These are phyloP conservation scores for Barbus barbus DNA, from an alignment of 2,113 vertebrate species.

Conservation along the genomic window DNA sequence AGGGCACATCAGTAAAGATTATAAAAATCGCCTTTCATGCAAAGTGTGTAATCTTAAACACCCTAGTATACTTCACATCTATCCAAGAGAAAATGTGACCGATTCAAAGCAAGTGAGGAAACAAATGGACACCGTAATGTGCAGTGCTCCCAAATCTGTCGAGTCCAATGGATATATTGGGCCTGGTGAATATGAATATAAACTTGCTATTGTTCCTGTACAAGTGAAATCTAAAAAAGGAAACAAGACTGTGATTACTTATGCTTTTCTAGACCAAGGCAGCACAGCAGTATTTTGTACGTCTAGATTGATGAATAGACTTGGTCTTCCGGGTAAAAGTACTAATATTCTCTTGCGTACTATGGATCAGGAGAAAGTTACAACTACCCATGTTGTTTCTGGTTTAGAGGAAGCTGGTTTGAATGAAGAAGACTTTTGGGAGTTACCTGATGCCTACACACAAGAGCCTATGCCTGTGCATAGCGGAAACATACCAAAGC, in stretches of 20 bases:
- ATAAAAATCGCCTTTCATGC: too few relatives aligned
- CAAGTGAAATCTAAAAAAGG: constrained; percentile 6
- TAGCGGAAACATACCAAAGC: not conserved
- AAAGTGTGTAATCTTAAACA: too few relatives aligned
- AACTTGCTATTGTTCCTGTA: not conserved
- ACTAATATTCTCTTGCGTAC: not conserved
- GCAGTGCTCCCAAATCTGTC: not conserved
- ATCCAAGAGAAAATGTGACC: not conserved
- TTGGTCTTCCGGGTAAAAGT: not conserved
- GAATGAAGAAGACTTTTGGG: not conserved
- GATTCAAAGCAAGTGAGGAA: not conserved
- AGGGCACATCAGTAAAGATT: too few relatives aligned
- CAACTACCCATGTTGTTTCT: not conserved
- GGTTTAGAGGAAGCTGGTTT: not conserved
- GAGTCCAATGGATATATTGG: not conserved
- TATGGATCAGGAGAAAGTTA: not conserved
- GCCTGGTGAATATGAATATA: not conserved
- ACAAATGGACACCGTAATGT: not conserved
- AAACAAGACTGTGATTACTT: not conserved
- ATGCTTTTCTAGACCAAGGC: too few relatives aligned
- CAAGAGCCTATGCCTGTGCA: not conserved
- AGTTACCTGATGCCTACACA: not conserved
- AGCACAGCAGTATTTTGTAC: not conserved
- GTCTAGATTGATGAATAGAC: not conserved
- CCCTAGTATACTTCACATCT: constrained; percentile 2